A percentile compares a stretch with the other conserved stretches of the same genome.
These are phyloP conservation scores for Echeneis naucrates DNA, from an alignment of 2,797 vertebrate species.

Conservation along the genomic window DNA sequence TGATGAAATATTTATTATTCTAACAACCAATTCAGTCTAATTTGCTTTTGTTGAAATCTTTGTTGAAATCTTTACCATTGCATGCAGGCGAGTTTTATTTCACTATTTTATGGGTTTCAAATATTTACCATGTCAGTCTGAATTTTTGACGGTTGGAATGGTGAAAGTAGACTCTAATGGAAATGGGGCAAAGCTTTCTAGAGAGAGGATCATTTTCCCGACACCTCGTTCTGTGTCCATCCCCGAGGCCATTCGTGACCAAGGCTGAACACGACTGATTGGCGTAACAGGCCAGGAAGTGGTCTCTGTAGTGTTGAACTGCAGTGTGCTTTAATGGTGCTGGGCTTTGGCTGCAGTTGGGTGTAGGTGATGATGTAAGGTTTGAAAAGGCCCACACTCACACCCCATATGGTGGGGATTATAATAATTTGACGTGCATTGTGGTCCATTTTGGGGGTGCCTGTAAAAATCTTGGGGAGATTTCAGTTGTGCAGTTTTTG, in stretches of 20 bases:
- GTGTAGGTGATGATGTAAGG: constrained; percentile 56
- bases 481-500: constrained; percentile 42
- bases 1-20: constrained; percentile 16
- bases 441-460: constrained; percentile 65
- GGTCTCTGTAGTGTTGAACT: constrained; percentile 62
- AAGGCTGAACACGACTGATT: constrained; percentile 60
- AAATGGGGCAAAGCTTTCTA: constrained; percentile 39
- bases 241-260: constrained; percentile 55
- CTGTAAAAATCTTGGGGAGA: constrained; percentile 50
- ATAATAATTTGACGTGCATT: constrained; percentile 73
- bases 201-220: constrained; percentile 60
- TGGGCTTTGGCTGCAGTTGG: constrained; percentile 59
- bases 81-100: neutral
- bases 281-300: constrained; percentile 78
- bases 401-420: constrained; percentile 80
- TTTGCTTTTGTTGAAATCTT: neutral
- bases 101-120: constrained; percentile 4
- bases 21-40: neutral
- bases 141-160: constrained; percentile 51
- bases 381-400: constrained; percentile 60
- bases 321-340: constrained; percentile 70
- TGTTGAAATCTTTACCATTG: too few species aligned
- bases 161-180: constrained; percentile 48
- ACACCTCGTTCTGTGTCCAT: constrained; percentile 63
- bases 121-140: constrained; percentile 34